A percentile compares a stretch with the other conserved stretches of the same genome.
Conservation (phyloP, 2,888 invertebrate genomes). For the Campopleginae sp. region DNA sequence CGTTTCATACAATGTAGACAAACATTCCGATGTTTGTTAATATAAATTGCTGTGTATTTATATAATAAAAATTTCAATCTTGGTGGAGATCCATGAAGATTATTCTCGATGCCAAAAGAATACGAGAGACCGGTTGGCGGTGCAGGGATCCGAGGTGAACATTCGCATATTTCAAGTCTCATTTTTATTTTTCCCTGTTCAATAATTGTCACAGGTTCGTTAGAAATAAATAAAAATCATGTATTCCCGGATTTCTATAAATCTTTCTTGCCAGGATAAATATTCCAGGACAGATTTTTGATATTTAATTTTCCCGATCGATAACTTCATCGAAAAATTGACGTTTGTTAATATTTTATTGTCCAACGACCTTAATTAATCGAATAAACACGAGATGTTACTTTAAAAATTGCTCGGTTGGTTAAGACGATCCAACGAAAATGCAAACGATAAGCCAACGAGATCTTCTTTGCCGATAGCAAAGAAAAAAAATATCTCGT, state of each 20-base stretch:
- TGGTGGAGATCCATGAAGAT: slow-evolving; percentile 13
- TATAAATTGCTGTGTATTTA: background rate
- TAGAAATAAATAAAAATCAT: background rate
- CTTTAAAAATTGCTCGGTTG: background rate
- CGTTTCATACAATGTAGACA: background rate
- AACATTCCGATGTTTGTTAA: background rate
- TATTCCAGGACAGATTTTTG: background rate
- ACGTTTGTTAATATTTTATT: background rate
- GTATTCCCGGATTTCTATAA: background rate
- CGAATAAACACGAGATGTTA: background rate
- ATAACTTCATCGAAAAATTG: background rate
- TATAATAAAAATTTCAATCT: slow-evolving; percentile 27
- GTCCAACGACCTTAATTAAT: background rate
- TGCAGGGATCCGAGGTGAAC: slow-evolving; percentile 43
- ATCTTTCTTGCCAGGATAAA: background rate
- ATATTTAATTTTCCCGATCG: background rate
- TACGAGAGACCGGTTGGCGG: background rate
- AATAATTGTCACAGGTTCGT: background rate
- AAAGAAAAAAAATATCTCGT: slow-evolving; percentile 18
- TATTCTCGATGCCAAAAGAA: slow-evolving; percentile 5
- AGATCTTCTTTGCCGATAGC: slow-evolving; percentile 51
- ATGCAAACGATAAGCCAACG: background rate
- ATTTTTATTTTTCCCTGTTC: slow-evolving; percentile 5
- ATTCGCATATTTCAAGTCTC: slow-evolving; percentile 56
- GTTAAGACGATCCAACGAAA: background rate